Evolutionary conservation across 1,140 invertebrate genomes (phyloP), one percentile per base, ranked within the genome.

Genomic region (Drosophila ambigua): DNA sequence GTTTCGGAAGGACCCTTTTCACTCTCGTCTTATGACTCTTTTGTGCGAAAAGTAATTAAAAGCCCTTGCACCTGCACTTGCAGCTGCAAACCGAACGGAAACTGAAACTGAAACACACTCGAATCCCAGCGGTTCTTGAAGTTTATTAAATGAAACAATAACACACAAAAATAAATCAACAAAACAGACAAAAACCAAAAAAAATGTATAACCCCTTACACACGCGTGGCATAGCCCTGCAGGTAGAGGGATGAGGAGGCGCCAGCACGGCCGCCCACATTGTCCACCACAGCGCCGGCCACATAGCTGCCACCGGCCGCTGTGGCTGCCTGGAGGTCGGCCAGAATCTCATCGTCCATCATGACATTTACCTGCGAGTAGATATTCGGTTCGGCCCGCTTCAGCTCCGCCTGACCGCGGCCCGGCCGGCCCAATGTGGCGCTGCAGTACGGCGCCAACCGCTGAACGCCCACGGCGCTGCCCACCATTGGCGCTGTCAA

Each of bases 321-420:
- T 45, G 78, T 76, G 79, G 82, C 82, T 74, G 82, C 75, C 60
- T 88, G 83, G 64, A 72, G 58, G 59, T 88, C 83, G 53, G 84
- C 79, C 58, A 89, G 74, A 63, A 88, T 88, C 49, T 89, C 83
- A 69, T 88, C 83, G 61, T 88, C 83, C 84, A 88, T 88, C 83
- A 90, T 88, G 69, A 88, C 83, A 83, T 88, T 92, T 92, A 95
- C 94, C 92, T 94, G 94, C 69, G 94, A 94, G 90, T 95, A 94
- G 81, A 94, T 94, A 63, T 93, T 94, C 66, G 94, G 93, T 71
- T 94, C 94, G 52, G 84, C 79, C 43, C 91, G 82, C 72, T 93
- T 92, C 66, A 92, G 89, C 53, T 92, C 92, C 72, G 92, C 77
- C 73, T 90, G 81, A 73, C 93, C 35, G 4, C 35, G 85, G 7